Evolutionary conservation across 2,797 vertebrate species (phyloP).

Genomic region (Gila robusta): DNA sequence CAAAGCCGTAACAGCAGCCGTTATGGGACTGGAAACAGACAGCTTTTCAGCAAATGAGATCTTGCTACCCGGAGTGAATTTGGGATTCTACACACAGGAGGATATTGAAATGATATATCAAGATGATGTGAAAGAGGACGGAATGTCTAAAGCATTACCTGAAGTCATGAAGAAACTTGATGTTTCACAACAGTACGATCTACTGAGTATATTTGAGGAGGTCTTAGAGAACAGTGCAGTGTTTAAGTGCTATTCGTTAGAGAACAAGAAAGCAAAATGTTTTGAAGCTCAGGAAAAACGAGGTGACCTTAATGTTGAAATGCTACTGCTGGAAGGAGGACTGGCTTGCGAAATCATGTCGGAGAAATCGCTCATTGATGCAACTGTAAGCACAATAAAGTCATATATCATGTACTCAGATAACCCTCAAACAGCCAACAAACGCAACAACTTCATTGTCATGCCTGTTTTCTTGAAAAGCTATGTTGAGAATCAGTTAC

Average conservation of each 20-base stretch:
- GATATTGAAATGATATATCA: conserved; percentile 49
- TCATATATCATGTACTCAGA: conserved; percentile 55
- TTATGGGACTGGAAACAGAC: conserved; percentile 43
- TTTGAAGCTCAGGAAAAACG: conserved; percentile 12
- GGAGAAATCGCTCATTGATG: conserved; percentile 53
- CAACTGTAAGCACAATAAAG: conserved; percentile 49
- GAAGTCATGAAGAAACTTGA: conserved; percentile 55
- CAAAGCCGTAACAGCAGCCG: conserved; percentile 39
- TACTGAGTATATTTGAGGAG: conserved; percentile 52
- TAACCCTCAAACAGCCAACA: background rate
- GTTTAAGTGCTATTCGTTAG: conserved; percentile 53
- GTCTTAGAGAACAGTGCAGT: conserved; percentile 40
- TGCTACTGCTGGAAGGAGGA: conserved; percentile 58
- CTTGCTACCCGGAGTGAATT: conserved; percentile 46
- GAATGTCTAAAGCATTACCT: conserved; percentile 36
- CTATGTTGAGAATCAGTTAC: conserved; percentile 52
- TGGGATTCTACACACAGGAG: conserved; percentile 50
- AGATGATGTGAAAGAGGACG: background rate
- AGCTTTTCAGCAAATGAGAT: conserved; percentile 52
- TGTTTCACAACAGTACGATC: conserved; percentile 49
- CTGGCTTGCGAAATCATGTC: conserved; percentile 55
- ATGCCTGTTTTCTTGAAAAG: conserved; percentile 57
- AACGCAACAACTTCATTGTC: conserved; percentile 28
- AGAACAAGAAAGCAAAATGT: conserved; percentile 50
- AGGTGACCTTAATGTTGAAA: conserved; percentile 37